Evolutionary conservation across 2,888 invertebrate species (phyloP).

Genomic region (Tromatobia lineatoria): DNA sequence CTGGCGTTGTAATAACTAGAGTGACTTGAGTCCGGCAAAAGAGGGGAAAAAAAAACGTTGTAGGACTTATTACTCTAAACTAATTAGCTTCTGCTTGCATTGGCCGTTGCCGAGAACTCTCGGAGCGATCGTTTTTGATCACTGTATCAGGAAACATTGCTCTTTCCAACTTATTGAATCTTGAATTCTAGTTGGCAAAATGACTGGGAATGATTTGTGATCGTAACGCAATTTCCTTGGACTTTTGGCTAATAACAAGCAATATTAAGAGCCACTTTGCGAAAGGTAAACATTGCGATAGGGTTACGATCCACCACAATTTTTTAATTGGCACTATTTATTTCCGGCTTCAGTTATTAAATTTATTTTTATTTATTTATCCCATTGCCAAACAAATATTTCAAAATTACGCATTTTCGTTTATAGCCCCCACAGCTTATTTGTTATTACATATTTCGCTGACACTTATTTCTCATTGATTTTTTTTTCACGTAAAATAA

Average conservation of each 20-base stretch:
- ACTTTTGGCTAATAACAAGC: neutral
- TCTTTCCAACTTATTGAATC: constrained; percentile 15
- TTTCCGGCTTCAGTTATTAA: too few relatives aligned
- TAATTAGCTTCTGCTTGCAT: constrained; percentile 80
- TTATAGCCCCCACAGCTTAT: too few relatives aligned
- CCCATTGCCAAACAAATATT: too few relatives aligned
- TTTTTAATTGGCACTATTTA: too few relatives aligned
- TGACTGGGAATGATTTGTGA: neutral
- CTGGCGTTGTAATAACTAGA: constrained; percentile 45
- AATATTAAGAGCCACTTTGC: too few relatives aligned
- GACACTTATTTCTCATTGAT: too few relatives aligned
- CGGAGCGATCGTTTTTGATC: neutral
- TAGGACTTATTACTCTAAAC: constrained; percentile 80
- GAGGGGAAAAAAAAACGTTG: constrained; percentile 38
- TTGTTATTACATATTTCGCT: too few relatives aligned
- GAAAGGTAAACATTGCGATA: too few relatives aligned
- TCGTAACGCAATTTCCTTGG: neutral
- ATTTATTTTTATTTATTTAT: too few relatives aligned
- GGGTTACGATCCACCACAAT: too few relatives aligned
- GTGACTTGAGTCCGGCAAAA: constrained; percentile 34
- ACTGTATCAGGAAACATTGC: constrained; percentile 2
- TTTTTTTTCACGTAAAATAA: too few relatives aligned
- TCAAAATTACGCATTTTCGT: too few relatives aligned
- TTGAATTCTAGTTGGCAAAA: constrained; percentile 5
- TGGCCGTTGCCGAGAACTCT: constrained; percentile 34